Percentiles rank a stretch among this genome's conserved stretches.
Conservation (phyloP, 2,113 vertebrate species). For the Phasianus colchicus region DNA sequence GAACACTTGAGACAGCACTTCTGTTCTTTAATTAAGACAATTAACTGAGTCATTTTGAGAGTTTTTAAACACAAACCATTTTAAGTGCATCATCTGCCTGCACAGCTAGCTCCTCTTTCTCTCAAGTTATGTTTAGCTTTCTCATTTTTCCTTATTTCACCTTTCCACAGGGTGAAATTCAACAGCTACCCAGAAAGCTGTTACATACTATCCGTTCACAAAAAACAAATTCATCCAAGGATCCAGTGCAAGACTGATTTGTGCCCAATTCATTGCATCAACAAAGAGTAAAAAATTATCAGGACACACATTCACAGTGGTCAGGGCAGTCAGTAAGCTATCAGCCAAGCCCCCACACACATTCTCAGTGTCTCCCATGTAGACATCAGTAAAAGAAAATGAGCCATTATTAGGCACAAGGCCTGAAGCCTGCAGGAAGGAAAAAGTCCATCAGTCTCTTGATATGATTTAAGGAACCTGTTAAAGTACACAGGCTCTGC, state of each 20-base stretch:
- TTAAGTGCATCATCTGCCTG: neutral
- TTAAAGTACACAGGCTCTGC: neutral
- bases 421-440: neutral
- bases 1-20: neutral
- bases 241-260: neutral
- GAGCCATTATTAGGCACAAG: neutral
- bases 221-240: neutral
- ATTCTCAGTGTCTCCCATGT: neutral
- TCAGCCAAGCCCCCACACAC: neutral
- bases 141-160: neutral
- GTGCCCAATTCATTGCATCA: neutral
- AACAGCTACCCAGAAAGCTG: neutral
- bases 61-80: neutral
- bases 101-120: neutral
- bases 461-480: neutral
- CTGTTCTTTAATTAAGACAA: neutral
- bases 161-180: conserved; percentile 1
- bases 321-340: neutral
- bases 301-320: neutral
- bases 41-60: neutral
- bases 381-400: neutral
- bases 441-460: neutral
- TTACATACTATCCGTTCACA: neutral
- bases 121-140: neutral
- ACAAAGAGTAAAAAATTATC: neutral